Evolutionary conservation across 2,888 invertebrate species (phyloP).

Genomic region (Drosophila demipolita): DNA sequence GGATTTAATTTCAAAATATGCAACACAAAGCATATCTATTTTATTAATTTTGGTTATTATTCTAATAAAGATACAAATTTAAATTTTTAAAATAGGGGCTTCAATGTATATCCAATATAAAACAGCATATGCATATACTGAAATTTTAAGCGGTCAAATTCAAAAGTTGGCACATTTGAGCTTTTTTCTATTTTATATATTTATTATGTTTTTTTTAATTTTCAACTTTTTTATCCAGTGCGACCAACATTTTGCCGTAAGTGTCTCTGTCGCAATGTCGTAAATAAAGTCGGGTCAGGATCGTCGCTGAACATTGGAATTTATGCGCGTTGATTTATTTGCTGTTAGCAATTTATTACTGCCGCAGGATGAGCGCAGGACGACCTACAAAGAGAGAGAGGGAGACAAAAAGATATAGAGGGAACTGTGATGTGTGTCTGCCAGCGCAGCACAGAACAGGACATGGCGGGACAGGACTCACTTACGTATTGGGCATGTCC

Average conservation of each 20-base stretch:
- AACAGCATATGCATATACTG: neutral
- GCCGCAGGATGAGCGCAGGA: conserved; percentile 74
- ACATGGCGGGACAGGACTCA: conserved; percentile 45
- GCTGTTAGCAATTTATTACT: conserved; percentile 84
- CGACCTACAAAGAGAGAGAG: conserved; percentile 11
- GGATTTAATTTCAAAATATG: neutral
- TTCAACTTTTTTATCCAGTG: conserved; percentile 29
- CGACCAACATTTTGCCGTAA: conserved; percentile 67
- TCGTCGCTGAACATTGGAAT: conserved; percentile 80
- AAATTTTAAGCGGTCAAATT: conserved; percentile 34
- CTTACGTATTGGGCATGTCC: conserved; percentile 81
- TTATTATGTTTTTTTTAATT: conserved; percentile 2
- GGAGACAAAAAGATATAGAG: conserved; percentile 22
- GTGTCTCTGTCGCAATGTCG: conserved; percentile 80
- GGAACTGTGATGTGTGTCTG: conserved; percentile 64
- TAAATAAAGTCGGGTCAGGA: conserved; percentile 78
- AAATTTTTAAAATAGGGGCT: neutral
- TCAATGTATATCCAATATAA: neutral
- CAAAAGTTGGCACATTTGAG: conserved; percentile 14
- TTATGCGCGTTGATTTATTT: conserved; percentile 84
- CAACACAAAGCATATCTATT: neutral
- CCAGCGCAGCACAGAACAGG: conserved; percentile 6
- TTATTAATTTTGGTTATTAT: too few species aligned
- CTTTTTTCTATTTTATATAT: conserved; percentile 5
- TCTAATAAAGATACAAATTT: too few species aligned